phyloP scores from a whole-genome alignment of 2,888 invertebrate genomes.

The Drosophila lacicola region DNA sequence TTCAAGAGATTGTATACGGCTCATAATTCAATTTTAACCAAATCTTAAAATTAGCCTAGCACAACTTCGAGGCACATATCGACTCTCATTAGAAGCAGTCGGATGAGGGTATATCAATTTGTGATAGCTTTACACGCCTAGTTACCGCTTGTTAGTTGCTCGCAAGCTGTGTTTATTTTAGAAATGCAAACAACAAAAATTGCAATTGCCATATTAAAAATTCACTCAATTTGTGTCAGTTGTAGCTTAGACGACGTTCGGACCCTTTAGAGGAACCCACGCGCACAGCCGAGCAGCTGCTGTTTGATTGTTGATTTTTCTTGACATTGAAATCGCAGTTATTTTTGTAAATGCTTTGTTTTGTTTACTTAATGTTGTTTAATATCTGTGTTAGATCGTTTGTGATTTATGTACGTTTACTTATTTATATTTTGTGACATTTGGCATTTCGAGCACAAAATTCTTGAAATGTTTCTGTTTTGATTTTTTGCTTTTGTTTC shows the following conservation, averaged over 20 bases:
- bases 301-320: slow-evolving; percentile 43
- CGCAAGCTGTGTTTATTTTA: slow-evolving; percentile 27
- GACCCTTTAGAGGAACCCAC: slow-evolving; percentile 66
- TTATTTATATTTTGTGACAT: slow-evolving; percentile 34
- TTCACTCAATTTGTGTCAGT: slow-evolving; percentile 57
- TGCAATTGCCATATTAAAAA: slow-evolving; percentile 46
- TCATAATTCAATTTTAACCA: no score
- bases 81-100: no score
- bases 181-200: slow-evolving; percentile 44
- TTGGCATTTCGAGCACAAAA: slow-evolving; percentile 51
- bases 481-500: slow-evolving; percentile 19
- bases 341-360: slow-evolving; percentile 47
- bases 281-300: slow-evolving; percentile 35
- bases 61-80: no score
- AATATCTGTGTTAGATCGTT: slow-evolving; percentile 14
- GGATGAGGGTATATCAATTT: slow-evolving; percentile 15
- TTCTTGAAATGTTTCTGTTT: slow-evolving; percentile 18
- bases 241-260: slow-evolving; percentile 22
- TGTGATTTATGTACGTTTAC: slow-evolving; percentile 38
- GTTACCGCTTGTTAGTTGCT: slow-evolving; percentile 4
- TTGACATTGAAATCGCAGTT: slow-evolving; percentile 57
- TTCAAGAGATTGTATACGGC: no score
- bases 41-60: no score
- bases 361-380: slow-evolving; percentile 28
- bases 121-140: slow-evolving; percentile 5